These are phyloP conservation scores for Poeciliopsis infans DNA, from an alignment of 2,797 vertebrate genomes.

Conservation along the genomic window DNA sequence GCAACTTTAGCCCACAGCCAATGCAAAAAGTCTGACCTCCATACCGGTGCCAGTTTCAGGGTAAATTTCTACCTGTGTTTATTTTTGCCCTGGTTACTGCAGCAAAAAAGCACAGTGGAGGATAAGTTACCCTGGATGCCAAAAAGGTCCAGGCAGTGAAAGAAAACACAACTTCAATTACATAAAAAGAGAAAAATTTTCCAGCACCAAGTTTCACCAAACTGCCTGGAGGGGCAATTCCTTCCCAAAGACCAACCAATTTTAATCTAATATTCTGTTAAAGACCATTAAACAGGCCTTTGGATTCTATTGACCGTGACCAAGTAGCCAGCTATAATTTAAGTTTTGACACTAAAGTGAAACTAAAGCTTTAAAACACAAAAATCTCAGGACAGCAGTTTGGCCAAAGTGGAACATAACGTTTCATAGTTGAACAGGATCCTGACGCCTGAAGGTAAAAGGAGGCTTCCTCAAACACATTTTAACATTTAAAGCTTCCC, in stretches of 20 bases:
- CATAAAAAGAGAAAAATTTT: slow-evolving; percentile 63
- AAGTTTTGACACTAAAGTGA: slow-evolving; percentile 58
- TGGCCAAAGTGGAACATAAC: slow-evolving; percentile 34
- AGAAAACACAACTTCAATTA: slow-evolving; percentile 23
- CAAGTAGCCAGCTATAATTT: slow-evolving; percentile 61
- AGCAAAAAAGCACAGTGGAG: neutral
- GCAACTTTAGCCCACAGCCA: neutral
- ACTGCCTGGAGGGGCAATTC: slow-evolving; percentile 41
- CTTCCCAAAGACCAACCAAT: slow-evolving; percentile 65
- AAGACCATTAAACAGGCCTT: slow-evolving; percentile 73
- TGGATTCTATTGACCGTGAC: slow-evolving; percentile 74
- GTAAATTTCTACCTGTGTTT: neutral
- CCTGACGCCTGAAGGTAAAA: slow-evolving; percentile 9
- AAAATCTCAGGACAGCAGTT: slow-evolving; percentile 58
- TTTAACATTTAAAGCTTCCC: slow-evolving; percentile 10
- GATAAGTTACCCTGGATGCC: neutral
- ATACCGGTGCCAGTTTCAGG: neutral
- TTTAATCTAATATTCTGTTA: slow-evolving; percentile 67
- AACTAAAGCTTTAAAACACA: slow-evolving; percentile 57
- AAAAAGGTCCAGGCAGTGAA: neutral
- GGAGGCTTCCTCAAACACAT: slow-evolving; percentile 7
- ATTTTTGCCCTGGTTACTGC: neutral
- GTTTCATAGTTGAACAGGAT: slow-evolving; percentile 25
- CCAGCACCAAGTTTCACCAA: slow-evolving; percentile 48
- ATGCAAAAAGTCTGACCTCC: neutral